These are phyloP conservation scores for Malurus alboscapulatus DNA, from an alignment of 2,113 vertebrate genomes.

Conservation along the genomic window DNA sequence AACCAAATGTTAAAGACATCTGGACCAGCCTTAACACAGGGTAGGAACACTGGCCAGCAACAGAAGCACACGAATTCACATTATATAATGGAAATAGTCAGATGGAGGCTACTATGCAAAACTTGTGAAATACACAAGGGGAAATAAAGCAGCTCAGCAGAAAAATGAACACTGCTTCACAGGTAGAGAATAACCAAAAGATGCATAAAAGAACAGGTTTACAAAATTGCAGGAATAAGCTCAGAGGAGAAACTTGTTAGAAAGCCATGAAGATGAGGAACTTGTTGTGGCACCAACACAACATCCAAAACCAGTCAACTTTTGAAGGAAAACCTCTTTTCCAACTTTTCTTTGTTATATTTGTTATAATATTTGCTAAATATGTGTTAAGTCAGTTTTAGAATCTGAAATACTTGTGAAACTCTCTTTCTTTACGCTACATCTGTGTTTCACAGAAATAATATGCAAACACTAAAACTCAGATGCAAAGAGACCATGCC, in stretches of 20 bases:
- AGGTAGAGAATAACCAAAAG: background rate
- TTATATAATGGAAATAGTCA: background rate
- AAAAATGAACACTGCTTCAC: background rate
- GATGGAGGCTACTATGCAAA: background rate
- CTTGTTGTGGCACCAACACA: background rate
- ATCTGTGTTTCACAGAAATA: background rate
- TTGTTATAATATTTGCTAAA: background rate
- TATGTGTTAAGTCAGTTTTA: background rate
- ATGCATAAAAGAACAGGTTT: background rate
- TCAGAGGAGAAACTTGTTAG: background rate
- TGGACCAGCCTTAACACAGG: background rate
- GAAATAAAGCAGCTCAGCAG: background rate
- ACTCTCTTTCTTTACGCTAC: background rate
- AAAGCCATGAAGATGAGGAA: background rate
- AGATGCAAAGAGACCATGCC: background rate
- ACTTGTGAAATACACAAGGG: background rate
- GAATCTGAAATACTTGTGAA: background rate
- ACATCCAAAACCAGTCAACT: background rate
- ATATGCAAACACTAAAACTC: background rate
- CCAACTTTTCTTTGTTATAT: fast-evolving
- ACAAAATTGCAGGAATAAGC: background rate
- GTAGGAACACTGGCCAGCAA: background rate
- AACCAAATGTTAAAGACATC: background rate
- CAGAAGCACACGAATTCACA: background rate
- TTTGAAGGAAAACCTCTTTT: background rate